Evolutionary conservation across 2,888 invertebrate genomes (phyloP).

Genomic region (Drosophila nigritarsus): DNA sequence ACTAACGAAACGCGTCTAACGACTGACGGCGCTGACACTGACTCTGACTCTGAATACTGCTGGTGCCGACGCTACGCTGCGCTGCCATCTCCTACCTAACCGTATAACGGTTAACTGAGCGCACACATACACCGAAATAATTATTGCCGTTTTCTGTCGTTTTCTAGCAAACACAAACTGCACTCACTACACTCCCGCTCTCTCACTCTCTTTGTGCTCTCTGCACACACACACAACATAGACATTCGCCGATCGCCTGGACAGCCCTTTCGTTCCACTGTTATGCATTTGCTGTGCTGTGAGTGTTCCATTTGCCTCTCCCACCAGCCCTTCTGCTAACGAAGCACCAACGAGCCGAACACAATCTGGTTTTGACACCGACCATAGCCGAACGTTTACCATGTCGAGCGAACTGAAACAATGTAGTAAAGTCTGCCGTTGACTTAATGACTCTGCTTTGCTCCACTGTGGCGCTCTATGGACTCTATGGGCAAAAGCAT

Average conservation of each 20-base stretch:
- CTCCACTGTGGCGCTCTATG: conserved; percentile 13
- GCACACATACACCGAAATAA: conserved; percentile 12
- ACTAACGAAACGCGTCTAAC: conserved; percentile 65
- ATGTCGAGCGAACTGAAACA: conserved; percentile 9
- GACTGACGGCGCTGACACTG: conserved; percentile 54
- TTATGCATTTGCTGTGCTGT: conserved; percentile 11
- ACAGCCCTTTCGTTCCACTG: conserved; percentile 48
- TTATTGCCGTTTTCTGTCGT: conserved; percentile 19
- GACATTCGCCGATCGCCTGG: conserved; percentile 41
- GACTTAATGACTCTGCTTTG: conserved; percentile 2
- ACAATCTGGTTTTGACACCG: conserved; percentile 45
- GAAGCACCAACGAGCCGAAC: conserved; percentile 8
- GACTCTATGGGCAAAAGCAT: neutral
- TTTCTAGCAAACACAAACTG: conserved; percentile 38
- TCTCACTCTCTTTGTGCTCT: conserved; percentile 7
- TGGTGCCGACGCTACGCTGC: conserved; percentile 3
- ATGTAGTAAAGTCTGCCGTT: conserved; percentile 4
- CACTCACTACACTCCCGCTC: neutral
- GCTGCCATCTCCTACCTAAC: conserved; percentile 29
- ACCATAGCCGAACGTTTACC: conserved; percentile 33
- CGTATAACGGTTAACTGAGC: conserved; percentile 54
- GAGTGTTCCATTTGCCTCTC: conserved; percentile 12
- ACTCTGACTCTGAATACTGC: conserved; percentile 46
- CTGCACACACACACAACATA: conserved; percentile 11
- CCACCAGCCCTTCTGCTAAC: neutral